Percentiles rank a stretch among this genome's conserved stretches.
phyloP scores from a whole-genome alignment of 2,888 invertebrate species.

The Tryphoninae sp. region DNA sequence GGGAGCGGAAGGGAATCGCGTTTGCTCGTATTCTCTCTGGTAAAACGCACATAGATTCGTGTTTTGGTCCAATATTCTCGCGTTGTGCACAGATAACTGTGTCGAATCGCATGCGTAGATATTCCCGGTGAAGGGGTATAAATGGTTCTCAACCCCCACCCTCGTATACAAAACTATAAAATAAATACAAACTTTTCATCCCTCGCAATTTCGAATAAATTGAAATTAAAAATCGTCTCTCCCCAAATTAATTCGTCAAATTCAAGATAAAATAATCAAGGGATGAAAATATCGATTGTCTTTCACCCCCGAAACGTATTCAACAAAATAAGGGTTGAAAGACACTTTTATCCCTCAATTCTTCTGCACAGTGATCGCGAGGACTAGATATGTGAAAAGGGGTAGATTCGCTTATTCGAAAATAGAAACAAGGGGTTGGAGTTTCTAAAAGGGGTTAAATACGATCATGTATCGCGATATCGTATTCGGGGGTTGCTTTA shows the following conservation, averaged over 20 bases:
- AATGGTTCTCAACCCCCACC: slow-evolving; percentile 4
- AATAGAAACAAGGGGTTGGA: no score
- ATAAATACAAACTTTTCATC: background rate
- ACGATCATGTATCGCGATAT: background rate
- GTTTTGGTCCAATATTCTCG: background rate
- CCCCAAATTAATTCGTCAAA: no score
- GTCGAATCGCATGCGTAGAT: slow-evolving; percentile 22
- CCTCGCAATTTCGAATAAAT: no score
- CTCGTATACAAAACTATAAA: background rate
- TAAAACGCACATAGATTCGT: background rate
- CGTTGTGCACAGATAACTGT: slow-evolving; percentile 11
- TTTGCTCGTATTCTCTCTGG: background rate
- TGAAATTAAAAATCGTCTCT: no score
- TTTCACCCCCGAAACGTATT: no score
- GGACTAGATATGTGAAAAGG: no score
- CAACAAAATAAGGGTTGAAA: no score
- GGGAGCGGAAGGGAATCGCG: slow-evolving; percentile 41
- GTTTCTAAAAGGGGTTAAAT: background rate
- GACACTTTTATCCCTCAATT: no score
- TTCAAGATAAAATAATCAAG: no score
- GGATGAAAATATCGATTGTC: no score
- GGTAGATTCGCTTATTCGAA: no score
- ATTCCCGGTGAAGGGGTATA: slow-evolving; percentile 4
- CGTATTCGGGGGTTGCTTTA: slow-evolving; percentile 31
- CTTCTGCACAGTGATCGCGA: no score